Percentiles rank a stretch among this genome's conserved stretches.
These are phyloP conservation scores for Drosophila leonis DNA, from an alignment of 2,888 invertebrate species.

Conservation along the genomic window DNA sequence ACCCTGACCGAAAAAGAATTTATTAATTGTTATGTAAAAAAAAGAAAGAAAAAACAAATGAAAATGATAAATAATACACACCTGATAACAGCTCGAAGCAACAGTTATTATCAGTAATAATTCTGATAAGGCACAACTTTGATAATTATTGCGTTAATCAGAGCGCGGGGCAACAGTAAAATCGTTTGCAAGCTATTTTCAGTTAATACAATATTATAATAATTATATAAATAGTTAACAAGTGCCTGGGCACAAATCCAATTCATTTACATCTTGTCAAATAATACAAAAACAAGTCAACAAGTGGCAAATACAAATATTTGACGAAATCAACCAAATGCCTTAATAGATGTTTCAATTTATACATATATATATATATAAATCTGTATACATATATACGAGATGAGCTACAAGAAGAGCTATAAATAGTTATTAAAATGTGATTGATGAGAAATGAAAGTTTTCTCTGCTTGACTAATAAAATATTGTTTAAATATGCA, in stretches of 20 bases:
- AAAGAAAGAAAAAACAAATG: not conserved
- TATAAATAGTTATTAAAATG: constrained; percentile 8
- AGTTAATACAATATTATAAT: constrained; percentile 1
- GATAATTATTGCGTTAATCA: constrained; percentile 27
- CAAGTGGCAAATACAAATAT: constrained; percentile 34
- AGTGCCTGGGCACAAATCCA: constrained; percentile 2
- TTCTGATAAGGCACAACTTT: constrained; percentile 9
- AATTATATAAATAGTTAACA: constrained; percentile 23
- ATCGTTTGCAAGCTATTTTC: constrained; percentile 9
- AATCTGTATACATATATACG: not conserved
- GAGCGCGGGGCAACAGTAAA: constrained; percentile 21
- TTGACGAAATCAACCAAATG: constrained; percentile 41
- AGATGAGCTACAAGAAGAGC: constrained; percentile 5
- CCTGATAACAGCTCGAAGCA: constrained; percentile 15
- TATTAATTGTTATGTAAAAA: constrained; percentile 29
- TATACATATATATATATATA: not conserved
- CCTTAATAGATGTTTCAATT: constrained; percentile 22
- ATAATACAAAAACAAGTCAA: constrained; percentile 21
- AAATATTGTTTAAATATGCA: constrained; percentile 4
- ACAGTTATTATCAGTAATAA: constrained; percentile 33
- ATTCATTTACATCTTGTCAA: constrained; percentile 26
- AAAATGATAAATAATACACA: constrained; percentile 1
- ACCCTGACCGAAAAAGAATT: constrained; percentile 10
- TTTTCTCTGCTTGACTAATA: not conserved
- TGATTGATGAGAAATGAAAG: constrained; percentile 5